phyloP scores from a whole-genome alignment of 2,113 vertebrate species.

The Campylomormyrus numenius region DNA sequence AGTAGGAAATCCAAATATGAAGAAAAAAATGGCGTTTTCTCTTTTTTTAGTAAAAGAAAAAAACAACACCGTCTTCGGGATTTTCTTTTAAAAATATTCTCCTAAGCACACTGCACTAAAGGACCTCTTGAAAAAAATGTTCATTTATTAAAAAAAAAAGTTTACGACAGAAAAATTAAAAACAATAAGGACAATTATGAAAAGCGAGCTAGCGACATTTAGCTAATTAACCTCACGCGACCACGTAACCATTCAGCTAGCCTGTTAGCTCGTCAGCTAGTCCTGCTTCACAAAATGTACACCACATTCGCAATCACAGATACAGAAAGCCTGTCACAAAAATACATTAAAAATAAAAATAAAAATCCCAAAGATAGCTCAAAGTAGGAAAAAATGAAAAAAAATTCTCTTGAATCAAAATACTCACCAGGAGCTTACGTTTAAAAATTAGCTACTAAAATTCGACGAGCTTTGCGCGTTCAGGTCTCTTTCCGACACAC shows the following conservation, averaged over 20 bases:
- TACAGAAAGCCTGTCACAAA: constrained; percentile 44
- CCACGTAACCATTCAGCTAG: constrained; percentile 11
- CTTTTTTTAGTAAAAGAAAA: background rate
- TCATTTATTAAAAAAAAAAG: background rate
- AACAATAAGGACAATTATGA: background rate
- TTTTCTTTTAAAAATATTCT: constrained; percentile 20
- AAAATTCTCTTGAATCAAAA: constrained; percentile 59
- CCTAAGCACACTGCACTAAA: constrained; percentile 3
- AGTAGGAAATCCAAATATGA: constrained; percentile 10
- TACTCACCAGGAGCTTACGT: constrained; percentile 69
- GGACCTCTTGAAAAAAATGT: constrained; percentile 12
- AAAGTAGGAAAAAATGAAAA: constrained; percentile 17
- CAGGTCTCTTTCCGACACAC: background rate
- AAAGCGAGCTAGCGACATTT: background rate
- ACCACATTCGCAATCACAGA: constrained; percentile 50
- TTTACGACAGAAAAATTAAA: constrained; percentile 30
- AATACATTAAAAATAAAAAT: constrained; percentile 57
- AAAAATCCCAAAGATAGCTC: constrained; percentile 31
- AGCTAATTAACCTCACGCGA: background rate
- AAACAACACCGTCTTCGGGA: constrained; percentile 18
- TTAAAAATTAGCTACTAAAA: constrained; percentile 52
- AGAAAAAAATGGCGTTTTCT: background rate
- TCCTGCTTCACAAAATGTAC: constrained; percentile 58
- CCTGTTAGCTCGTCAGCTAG: constrained; percentile 35
- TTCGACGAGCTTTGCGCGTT: background rate